A percentile compares a stretch with the other conserved stretches of the same genome.
Evolutionary conservation across 2,888 invertebrate species (phyloP).

Genomic region (Platycheirus albimanus): DNA sequence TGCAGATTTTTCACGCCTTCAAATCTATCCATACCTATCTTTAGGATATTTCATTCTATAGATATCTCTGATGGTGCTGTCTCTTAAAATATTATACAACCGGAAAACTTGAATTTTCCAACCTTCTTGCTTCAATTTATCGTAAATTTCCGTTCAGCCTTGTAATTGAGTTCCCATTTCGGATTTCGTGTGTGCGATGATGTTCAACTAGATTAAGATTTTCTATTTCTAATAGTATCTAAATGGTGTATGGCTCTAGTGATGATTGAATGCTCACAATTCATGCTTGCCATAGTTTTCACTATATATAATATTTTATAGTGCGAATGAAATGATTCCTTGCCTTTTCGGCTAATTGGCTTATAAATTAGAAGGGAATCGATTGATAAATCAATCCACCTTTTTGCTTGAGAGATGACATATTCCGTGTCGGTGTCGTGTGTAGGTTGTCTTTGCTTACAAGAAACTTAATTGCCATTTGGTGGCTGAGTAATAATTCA

Average conservation of each 20-base stretch:
- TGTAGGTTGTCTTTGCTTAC: background rate
- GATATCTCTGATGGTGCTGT: too few species aligned
- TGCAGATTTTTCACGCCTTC: conserved; percentile 51
- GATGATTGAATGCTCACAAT: conserved; percentile 70
- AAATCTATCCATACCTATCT: conserved; percentile 21
- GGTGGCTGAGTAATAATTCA: conserved; percentile 60
- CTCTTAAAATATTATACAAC: conserved; percentile 22
- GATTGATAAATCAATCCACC: conserved; percentile 73
- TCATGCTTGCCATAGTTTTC: conserved; percentile 34
- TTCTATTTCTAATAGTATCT: conserved; percentile 43
- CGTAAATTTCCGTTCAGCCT: conserved; percentile 82
- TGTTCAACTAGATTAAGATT: conserved; percentile 72
- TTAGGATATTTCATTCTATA: conserved; percentile 22
- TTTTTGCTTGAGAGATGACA: background rate
- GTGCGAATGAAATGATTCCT: conserved; percentile 41
- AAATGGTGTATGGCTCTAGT: conserved; percentile 51
- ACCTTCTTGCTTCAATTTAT: conserved; percentile 68
- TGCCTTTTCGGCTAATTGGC: conserved; percentile 69
- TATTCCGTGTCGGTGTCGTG: too few species aligned
- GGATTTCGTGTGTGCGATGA: conserved; percentile 56
- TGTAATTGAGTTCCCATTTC: conserved; percentile 80
- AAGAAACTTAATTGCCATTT: conserved; percentile 29
- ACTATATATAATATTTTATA: background rate
- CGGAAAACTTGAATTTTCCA: conserved; percentile 69
- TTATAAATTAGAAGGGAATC: conserved; percentile 74